Base-by-base conservation (phyloP, 2,888 invertebrate species). In the Protophormia terraenovae region DNA sequence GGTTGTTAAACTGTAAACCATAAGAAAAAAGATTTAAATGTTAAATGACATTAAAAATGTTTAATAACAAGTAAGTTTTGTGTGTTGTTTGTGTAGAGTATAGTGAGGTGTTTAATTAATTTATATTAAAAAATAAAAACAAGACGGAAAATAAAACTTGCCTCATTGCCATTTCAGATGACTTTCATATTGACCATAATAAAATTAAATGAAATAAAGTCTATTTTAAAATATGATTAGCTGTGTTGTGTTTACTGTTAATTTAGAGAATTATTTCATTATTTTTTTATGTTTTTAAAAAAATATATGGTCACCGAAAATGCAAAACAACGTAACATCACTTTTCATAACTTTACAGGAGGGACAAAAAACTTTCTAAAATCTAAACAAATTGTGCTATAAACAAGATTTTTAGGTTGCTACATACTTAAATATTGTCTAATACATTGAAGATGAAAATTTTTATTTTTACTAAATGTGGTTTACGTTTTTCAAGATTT, bases 41-140 rank as follows among this genome's bases (percentile, higher is more conserved):
- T 60, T 78, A 38, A 60, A 73, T 81, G 73, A 69, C 55, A 58
- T 66, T 82, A 66, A 76, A 66, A 69, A 85, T 85, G 85, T 82
- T 85, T 75, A 78, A 60, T 47, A 72, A 76, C 32, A 50, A 64
- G 71, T 77, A 71, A 73, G 83, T 83, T 29, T 14, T n/a, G n/a
- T n/a, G n/a, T n/a, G n/a, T n/a, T n/a, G n/a, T n/a, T n/a, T n/a
- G n/a, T n/a, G n/a, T n/a, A n/a, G 22, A 55, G 76, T 27, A 41
- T 58, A 45, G 19, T 22, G 55, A 58, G 29, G 16, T 16, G 32
- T 77, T 76, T 77, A 24, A 77, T 67, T 58, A 60, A 32, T 67
- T 58, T 67, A 5, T 24, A 3, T n/a, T n/a, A 35, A 24, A 45
- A 6, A 55, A 29, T 45, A 10, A 38, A 45, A 60, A 45, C 55